Conservation (phyloP, 2,797 vertebrate species). For the Pelodytes ibericus region DNA sequence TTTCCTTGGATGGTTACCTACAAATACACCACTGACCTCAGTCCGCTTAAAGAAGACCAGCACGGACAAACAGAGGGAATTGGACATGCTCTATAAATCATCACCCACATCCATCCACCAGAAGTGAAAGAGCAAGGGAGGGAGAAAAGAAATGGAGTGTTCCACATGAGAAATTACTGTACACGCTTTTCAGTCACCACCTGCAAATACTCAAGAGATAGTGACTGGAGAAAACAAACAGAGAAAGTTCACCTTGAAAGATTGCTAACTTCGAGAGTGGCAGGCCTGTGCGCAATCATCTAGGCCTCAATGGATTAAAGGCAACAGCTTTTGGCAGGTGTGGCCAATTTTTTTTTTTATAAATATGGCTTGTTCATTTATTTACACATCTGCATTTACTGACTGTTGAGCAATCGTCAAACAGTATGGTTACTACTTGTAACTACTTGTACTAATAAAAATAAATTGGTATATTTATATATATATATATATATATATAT, state of each 20-base stretch:
- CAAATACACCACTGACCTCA: slow-evolving; percentile 68
- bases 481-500: too few species aligned
- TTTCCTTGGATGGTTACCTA: slow-evolving; percentile 74
- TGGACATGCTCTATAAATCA: slow-evolving; percentile 79
- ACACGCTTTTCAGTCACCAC: slow-evolving; percentile 77
- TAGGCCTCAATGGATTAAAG: too few species aligned
- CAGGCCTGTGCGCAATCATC: too few species aligned
- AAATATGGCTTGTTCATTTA: too few species aligned
- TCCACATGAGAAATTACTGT: slow-evolving; percentile 65
- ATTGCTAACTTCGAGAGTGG: too few species aligned
- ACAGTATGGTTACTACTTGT: too few species aligned
- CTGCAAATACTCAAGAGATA: slow-evolving; percentile 80
- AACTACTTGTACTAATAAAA: too few species aligned
- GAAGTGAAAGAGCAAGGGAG: slow-evolving; percentile 61
- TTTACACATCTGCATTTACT: too few species aligned
- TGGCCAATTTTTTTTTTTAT: too few species aligned
- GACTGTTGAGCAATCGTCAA: too few species aligned
- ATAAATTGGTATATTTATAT: too few species aligned
- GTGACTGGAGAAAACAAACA: neutral
- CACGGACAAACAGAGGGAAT: slow-evolving; percentile 72
- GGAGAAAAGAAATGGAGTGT: slow-evolving; percentile 64
- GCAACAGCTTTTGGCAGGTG: too few species aligned
- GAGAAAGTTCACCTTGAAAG: neutral
- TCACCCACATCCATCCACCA: slow-evolving; percentile 73
- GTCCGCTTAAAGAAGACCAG: slow-evolving; percentile 63